Base-by-base conservation (phyloP, 2,888 invertebrate genomes). In the Flexamia atlantica region DNA sequence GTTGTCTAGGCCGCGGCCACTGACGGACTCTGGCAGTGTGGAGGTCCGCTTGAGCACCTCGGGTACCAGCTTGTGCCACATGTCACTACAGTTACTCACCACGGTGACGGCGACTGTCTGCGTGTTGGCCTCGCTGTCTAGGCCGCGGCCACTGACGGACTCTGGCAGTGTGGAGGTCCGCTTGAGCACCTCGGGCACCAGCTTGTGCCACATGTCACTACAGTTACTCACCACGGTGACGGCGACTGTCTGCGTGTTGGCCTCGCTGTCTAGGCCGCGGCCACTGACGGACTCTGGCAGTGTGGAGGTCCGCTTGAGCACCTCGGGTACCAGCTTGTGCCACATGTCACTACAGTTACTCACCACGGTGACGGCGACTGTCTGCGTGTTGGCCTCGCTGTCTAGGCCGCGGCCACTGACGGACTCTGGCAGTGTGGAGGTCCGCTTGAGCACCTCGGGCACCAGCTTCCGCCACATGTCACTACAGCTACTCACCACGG, bases 41-140 rank as follows among this genome's bases (percentile, higher is more conserved):
- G 81, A 64, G 3, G 81, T 81, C 5, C 60, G 50, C 40, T 64
- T 81, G 7, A 64, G 28, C 0, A 64, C 30, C 64, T 64, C 64
- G 1, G 64, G 81, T 3, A n/a, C 64, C 7, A 81, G 40, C 42
- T 50, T 50, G 60, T 91, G 87, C 90, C 90, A 91, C 86, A 91
- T 89, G 87, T 91, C 40, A 40, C 5, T 5, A 5, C 12, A 40
- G 40, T 5, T 40, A 40, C 40, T 70, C 14, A 74, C 74, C 74
- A 74, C 74, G 1, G 74, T 74, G 25, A 74, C 36, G 3, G 74
- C 36, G 5, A 74, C 74, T 42, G 74, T 25, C 14, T 30, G 17
- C 12, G 40, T 42, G 74, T 74, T 42, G 40, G 17, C 42, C 17
- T 40, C 74, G 12, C 40, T 20, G n/a, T 74, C 74, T 42, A 74